Conservation (phyloP, 2,888 invertebrate species). For the Dione juno region DNA sequence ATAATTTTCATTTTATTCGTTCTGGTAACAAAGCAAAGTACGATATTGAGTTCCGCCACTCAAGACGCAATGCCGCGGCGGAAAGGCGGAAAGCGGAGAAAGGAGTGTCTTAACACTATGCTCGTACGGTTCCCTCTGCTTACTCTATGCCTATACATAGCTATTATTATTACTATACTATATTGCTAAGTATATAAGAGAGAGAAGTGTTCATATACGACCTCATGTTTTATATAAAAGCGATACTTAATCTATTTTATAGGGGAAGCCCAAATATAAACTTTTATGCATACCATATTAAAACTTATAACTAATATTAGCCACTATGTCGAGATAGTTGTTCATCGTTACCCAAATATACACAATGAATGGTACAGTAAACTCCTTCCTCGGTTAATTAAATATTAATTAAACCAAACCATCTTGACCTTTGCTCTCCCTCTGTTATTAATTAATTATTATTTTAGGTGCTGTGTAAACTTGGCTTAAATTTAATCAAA, state of each 20-base stretch:
- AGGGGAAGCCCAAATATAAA: not conserved
- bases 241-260: no score
- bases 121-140: no score
- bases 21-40: no score
- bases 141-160: no score
- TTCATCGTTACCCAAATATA: conserved; percentile 17
- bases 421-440: conserved; percentile 12
- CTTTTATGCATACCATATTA: not conserved
- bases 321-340: conserved; percentile 5
- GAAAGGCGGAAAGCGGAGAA: no score
- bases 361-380: conserved; percentile 16
- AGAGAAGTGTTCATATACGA: no score
- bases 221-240: not conserved
- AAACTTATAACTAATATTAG: conserved; percentile 14
- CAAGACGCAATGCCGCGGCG: no score
- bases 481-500: conserved; percentile 10
- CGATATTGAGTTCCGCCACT: no score
- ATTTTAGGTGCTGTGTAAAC: conserved; percentile 7
- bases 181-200: not conserved
- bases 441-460: conserved; percentile 12
- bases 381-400: conserved; percentile 12
- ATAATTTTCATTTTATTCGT: no score
- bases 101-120: no score
- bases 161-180: no score
- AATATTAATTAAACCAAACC: conserved; percentile 17